Evolutionary conservation across 2,888 invertebrate genomes (phyloP).

Genomic region (Caenorhabditis sp.): DNA sequence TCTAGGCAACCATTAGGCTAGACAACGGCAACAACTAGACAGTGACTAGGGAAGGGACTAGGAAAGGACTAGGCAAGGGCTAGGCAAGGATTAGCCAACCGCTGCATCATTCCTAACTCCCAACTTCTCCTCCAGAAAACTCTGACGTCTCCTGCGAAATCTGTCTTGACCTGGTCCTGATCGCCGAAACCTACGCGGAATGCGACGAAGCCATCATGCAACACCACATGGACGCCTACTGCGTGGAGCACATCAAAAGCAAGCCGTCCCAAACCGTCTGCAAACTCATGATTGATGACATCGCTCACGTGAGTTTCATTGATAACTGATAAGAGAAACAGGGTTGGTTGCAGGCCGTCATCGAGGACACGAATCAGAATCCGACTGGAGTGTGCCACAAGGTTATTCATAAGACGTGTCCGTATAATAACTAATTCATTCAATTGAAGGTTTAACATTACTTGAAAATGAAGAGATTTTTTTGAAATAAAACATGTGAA

Average conservation of each 20-base stretch:
- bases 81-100: no score
- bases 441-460: no score
- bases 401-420: slow-evolving; percentile 60
- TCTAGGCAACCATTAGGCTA: no score
- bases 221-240: slow-evolving; percentile 65
- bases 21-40: no score
- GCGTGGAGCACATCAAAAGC: slow-evolving; percentile 59
- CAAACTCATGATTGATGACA: slow-evolving; percentile 62
- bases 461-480: no score
- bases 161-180: slow-evolving; percentile 68
- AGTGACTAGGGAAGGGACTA: no score
- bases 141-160: slow-evolving; percentile 65
- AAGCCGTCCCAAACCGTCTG: slow-evolving; percentile 54
- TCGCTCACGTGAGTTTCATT: slow-evolving; percentile 59
- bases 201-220: slow-evolving; percentile 67
- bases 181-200: slow-evolving; percentile 68
- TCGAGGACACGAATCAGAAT: slow-evolving; percentile 66
- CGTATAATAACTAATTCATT: slow-evolving; percentile 45
- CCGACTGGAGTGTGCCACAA: slow-evolving; percentile 62
- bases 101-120: no score
- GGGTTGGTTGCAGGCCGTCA: slow-evolving; percentile 65
- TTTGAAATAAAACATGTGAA: no score
- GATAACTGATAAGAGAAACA: no score
- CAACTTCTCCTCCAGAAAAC: slow-evolving; percentile 62
- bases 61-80: no score